A percentile compares a stretch with the other conserved stretches of the same genome.
These are phyloP conservation scores for Scaptodrosophila latifasciaeformis DNA, from an alignment of 2,888 invertebrate genomes.

Conservation along the genomic window DNA sequence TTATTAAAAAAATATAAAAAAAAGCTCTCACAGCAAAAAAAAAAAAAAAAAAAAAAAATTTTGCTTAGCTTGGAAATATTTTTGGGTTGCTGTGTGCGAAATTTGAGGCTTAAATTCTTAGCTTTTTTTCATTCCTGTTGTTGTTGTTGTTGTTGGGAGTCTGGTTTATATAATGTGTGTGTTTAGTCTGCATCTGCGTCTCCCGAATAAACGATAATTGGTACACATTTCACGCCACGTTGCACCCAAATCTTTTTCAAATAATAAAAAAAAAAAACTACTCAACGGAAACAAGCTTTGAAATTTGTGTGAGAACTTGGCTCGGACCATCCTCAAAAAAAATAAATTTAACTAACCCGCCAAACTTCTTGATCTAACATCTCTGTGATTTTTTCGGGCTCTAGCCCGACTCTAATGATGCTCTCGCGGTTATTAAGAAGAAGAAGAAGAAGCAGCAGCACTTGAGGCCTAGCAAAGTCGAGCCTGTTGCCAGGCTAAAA, in stretches of 20 bases:
- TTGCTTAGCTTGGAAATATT: conserved; percentile 51
- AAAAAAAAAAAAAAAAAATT: too few relatives aligned
- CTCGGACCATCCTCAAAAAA: background rate
- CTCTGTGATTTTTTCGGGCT: conserved; percentile 30
- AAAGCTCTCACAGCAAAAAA: too few relatives aligned
- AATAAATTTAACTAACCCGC: background rate
- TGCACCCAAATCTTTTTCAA: conserved; percentile 21
- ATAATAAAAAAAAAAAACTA: conserved; percentile 18
- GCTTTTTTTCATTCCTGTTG: conserved; percentile 30
- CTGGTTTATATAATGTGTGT: too few relatives aligned
- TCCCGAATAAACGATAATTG: conserved; percentile 41
- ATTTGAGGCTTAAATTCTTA: conserved; percentile 57
- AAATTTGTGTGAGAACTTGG: conserved; percentile 63
- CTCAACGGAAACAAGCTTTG: conserved; percentile 30
- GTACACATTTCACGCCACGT: conserved; percentile 57
- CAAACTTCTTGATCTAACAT: conserved; percentile 1
- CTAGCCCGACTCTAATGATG: too few relatives aligned
- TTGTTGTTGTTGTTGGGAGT: too few relatives aligned
- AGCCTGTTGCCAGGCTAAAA: conserved; percentile 35
- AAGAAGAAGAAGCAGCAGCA: conserved; percentile 48
- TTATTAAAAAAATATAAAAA: too few relatives aligned
- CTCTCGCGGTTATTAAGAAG: too few relatives aligned
- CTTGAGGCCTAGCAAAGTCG: conserved; percentile 43
- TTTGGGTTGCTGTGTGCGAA: conserved; percentile 40
- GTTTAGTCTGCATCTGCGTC: too few relatives aligned